Evolutionary conservation across 2,113 vertebrate genomes (phyloP), one percentile per base, ranked within the genome.

Genomic region (Corvus cornix): DNA sequence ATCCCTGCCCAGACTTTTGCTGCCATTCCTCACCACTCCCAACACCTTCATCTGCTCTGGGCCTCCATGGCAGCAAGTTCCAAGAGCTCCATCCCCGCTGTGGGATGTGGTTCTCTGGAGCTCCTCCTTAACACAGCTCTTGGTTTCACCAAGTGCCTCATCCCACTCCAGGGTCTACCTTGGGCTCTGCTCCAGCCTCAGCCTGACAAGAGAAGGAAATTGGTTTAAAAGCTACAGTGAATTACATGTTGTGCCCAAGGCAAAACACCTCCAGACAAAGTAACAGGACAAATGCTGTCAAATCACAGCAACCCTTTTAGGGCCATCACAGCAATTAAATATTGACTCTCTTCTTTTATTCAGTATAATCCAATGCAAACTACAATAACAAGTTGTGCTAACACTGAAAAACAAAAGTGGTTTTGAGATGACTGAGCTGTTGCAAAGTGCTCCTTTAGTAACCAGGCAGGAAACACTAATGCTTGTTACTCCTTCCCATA

Each of bases 331-430:
- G 28, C 43, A 84, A 94, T 66, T 76, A 85, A 59, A 74, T 26
- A 44, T 3, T 33, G 64, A 64, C 27, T 3, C 30, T 53, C 11
- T 86, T 86, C 17, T 78, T 68, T 78, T 81, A 44, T 78, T 58
- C 55, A 53, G 14, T 62, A 39, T 31, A 64, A 89, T 82, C 84
- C 64, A 68, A 24, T 81, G 62, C 58, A 96, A 89, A 72, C 37
- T 58, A 68, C 49, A 64, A 7, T 3, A 58, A 82, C 62, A 55
- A 92, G 35, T n/a, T 7, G 1, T 24, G 62, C 35, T 55, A 83
- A n/a, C 30, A 31, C 15, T 51, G 44, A 69, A 58, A 78, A 87
- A 72, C 26, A 48, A 31, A 68, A 74, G 48, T 1, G 2, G 21
- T 11, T 48, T 9, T 28, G 52, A 87, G 79, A 56, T 55, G 78